phyloP scores from a whole-genome alignment of 2,888 invertebrate species.

The Nephrotoma flavescens region DNA sequence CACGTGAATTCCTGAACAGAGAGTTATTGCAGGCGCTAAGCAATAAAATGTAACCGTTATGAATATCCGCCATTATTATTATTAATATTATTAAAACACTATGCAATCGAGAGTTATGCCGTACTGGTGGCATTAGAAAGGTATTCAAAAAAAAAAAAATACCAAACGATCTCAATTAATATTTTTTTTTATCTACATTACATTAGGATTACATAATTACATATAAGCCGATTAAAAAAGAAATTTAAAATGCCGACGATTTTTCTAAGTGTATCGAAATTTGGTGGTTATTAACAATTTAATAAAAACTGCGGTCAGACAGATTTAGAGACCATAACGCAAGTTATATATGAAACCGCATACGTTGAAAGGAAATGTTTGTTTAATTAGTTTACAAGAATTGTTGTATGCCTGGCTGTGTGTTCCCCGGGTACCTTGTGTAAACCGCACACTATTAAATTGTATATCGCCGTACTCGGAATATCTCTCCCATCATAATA shows the following conservation, averaged over 20 bases:
- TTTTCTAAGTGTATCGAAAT: too few species aligned
- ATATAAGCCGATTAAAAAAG: too few species aligned
- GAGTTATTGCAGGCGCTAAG: too few species aligned
- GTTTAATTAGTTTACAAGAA: neutral
- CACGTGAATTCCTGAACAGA: neutral
- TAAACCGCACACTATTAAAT: neutral
- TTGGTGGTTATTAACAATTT: too few species aligned
- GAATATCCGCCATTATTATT: neutral
- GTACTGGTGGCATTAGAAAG: neutral
- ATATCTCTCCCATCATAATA: neutral
- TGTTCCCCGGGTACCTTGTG: neutral
- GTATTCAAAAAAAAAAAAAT: neutral
- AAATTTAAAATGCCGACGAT: too few species aligned
- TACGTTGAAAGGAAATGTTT: neutral
- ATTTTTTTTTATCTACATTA: neutral
- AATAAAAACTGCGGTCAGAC: too few species aligned
- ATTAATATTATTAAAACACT: too few species aligned
- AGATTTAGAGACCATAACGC: too few species aligned
- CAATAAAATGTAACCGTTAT: neutral
- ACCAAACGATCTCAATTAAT: neutral
- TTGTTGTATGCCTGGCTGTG: neutral
- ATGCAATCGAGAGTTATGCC: neutral
- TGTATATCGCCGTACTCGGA: neutral
- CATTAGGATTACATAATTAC: neutral
- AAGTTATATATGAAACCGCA: neutral